A percentile compares a stretch with the other conserved stretches of the same genome.
Conservation (phyloP, 1,140 invertebrate genomes). For the Halictus rubicundus region DNA sequence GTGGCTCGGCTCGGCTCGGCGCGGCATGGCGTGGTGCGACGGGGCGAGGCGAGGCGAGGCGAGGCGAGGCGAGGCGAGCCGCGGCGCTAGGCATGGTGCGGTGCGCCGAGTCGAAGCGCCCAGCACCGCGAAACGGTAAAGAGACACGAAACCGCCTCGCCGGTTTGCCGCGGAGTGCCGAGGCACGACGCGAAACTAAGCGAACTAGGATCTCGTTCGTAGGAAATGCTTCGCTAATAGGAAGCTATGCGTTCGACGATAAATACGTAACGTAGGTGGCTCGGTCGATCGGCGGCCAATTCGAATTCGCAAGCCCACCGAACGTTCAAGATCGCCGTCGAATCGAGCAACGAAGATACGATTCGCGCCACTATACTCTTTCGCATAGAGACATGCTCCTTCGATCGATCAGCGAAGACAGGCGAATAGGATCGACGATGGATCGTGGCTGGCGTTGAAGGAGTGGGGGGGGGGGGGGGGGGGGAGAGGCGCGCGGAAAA, state of each 20-base stretch:
- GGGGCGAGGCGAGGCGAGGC: slow-evolving; percentile 16
- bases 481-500: too few relatives aligned
- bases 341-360: neutral
- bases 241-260: slow-evolving; percentile 75
- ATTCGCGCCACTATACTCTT: too few relatives aligned
- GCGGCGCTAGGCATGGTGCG: neutral
- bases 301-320: neutral
- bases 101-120: slow-evolving; percentile 31
- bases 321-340: neutral
- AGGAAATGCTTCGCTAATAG: slow-evolving; percentile 75
- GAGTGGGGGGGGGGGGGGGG: neutral
- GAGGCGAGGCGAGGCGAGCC: slow-evolving; percentile 3
- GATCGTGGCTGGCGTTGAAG: neutral
- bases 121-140: slow-evolving; percentile 33
- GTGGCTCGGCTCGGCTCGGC: neutral
- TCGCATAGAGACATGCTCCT: too few relatives aligned
- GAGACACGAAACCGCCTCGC: slow-evolving; percentile 41
- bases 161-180: slow-evolving; percentile 10
- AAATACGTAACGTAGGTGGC: slow-evolving; percentile 64
- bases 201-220: slow-evolving; percentile 65
- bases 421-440: neutral
- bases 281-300: slow-evolving; percentile 14
- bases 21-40: slow-evolving; percentile 16
- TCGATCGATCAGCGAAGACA: neutral
- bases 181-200: slow-evolving; percentile 29